Percentiles rank a stretch among this genome's conserved stretches.
Evolutionary conservation across 2,888 invertebrate genomes (phyloP).

Genomic region (Standfussiana lucernea): DNA sequence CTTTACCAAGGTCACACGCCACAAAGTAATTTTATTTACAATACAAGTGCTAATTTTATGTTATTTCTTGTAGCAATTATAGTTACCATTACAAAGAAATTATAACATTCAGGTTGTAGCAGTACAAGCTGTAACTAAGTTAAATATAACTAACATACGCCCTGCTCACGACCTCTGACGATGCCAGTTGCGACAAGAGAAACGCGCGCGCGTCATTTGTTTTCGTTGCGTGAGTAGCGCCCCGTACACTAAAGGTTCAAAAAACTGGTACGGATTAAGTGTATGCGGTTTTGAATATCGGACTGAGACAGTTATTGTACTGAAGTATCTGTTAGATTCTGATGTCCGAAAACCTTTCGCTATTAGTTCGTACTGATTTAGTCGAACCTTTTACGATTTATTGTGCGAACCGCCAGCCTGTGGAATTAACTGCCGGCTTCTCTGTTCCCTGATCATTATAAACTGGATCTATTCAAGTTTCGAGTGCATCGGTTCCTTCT

Average conservation of each 20-base stretch:
- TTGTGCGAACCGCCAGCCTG: too few species aligned
- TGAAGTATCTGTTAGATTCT: background rate
- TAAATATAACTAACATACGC: background rate
- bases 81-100: constrained; percentile 17
- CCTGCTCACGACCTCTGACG: background rate
- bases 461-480: too few species aligned
- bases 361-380: background rate
- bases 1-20: constrained; percentile 40
- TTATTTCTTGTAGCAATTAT: constrained; percentile 27
- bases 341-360: background rate
- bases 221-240: background rate
- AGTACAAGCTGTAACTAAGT: background rate
- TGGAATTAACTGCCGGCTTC: too few species aligned
- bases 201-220: background rate
- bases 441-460: too few species aligned
- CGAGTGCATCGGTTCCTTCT: too few species aligned
- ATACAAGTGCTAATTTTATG: constrained; percentile 23
- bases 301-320: background rate
- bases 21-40: constrained; percentile 17
- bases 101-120: constrained; percentile 7
- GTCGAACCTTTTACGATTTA: too few species aligned
- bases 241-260: background rate
- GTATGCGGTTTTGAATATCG: background rate
- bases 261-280: background rate
- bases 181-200: background rate